Evolutionary conservation across 2,888 invertebrate genomes (phyloP).

Genomic region (Podotricha telesiphe): DNA sequence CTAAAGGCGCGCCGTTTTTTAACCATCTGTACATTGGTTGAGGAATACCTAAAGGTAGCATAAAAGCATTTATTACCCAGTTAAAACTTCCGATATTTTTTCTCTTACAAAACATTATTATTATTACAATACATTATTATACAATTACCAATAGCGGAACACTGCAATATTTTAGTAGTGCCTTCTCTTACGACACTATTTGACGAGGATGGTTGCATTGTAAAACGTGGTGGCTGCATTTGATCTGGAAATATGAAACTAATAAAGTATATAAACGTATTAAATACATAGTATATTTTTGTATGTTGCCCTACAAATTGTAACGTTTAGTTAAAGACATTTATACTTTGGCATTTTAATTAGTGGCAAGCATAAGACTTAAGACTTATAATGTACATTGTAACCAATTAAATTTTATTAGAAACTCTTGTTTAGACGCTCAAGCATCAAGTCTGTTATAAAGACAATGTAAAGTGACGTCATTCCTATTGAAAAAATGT

Average conservation of each 20-base stretch:
- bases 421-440: not conserved
- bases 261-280: slow-evolving; percentile 14
- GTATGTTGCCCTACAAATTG: not conserved
- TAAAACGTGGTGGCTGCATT: slow-evolving; percentile 94
- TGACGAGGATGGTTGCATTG: slow-evolving; percentile 92
- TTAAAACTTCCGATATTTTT: not conserved
- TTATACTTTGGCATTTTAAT: not conserved
- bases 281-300: not conserved
- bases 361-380: not conserved
- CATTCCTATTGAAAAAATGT: not conserved
- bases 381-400: not conserved
- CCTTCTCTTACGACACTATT: slow-evolving; percentile 94
- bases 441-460: not conserved
- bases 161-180: slow-evolving; percentile 95
- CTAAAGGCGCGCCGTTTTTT: slow-evolving; percentile 91
- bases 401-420: slow-evolving; percentile 14
- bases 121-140: no score
- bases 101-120: not conserved
- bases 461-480: not conserved
- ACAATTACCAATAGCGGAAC: slow-evolving; percentile 86
- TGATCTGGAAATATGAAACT: slow-evolving; percentile 67
- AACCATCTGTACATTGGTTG: slow-evolving; percentile 96
- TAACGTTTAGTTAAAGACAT: not conserved
- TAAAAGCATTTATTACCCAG: not conserved
- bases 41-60: slow-evolving; percentile 88